Evolutionary conservation across 2,797 vertebrate genomes (phyloP).

Genomic region (Champsocephalus gunnari): DNA sequence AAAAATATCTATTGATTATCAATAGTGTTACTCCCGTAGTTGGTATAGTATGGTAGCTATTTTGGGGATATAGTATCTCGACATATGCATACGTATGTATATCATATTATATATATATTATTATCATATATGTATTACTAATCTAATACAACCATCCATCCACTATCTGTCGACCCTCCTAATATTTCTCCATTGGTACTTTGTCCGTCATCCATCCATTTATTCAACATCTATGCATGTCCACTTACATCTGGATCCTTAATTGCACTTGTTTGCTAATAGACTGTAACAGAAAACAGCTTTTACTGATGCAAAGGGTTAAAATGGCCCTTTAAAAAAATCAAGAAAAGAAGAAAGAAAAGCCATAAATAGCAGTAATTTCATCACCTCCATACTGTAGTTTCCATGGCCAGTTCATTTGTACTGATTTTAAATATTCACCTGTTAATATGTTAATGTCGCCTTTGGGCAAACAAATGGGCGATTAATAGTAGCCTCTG

Average conservation of each 20-base stretch:
- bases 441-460: not conserved
- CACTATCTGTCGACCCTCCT: slow-evolving; percentile 3
- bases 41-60: too few relatives aligned
- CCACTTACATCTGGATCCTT: not conserved
- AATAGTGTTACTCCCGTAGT: too few relatives aligned
- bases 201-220: slow-evolving; percentile 7
- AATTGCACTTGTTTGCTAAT: too few relatives aligned
- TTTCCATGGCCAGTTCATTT: not conserved
- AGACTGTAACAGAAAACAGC: too few relatives aligned
- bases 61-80: not conserved
- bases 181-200: not conserved
- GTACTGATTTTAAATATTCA: slow-evolving; percentile 19
- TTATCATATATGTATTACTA: too few relatives aligned
- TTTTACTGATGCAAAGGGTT: not conserved
- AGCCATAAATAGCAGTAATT: not conserved
- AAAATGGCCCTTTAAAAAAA: not conserved
- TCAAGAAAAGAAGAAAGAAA: not conserved
- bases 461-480: not conserved
- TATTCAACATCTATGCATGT: not conserved
- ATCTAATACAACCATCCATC: slow-evolving; percentile 3
- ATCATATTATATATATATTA: too few relatives aligned
- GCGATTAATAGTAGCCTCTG: slow-evolving; percentile 37
- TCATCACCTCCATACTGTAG: not conserved
- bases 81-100: not conserved
- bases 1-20: not conserved